phyloP scores from a whole-genome alignment of 2,797 vertebrate genomes.

The Galagoides demidoff region DNA sequence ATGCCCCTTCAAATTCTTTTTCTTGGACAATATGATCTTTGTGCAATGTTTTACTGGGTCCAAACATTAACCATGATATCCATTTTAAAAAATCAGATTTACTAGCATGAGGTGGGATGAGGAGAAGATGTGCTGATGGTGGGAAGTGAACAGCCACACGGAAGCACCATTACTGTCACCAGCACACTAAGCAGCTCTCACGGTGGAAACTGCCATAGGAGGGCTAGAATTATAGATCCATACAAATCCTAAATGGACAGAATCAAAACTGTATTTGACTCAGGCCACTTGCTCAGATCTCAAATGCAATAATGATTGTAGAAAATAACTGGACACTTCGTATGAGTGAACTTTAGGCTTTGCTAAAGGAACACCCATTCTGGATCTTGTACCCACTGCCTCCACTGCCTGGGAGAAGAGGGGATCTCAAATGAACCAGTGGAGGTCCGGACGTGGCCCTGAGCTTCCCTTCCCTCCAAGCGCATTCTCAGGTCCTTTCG shows the following conservation, averaged over 20 bases:
- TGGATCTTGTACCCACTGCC: too few species aligned
- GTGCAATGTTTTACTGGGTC: not conserved
- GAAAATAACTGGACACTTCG: not conserved
- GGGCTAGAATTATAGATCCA: not conserved
- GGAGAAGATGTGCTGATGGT: not conserved
- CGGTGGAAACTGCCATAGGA: not conserved
- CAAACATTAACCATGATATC: not conserved
- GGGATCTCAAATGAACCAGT: not conserved
- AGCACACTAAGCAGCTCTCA: not conserved
- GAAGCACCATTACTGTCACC: accelerated
- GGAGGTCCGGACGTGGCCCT: not conserved
- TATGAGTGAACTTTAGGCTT: not conserved
- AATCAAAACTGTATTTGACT: not conserved
- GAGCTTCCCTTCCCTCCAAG: not conserved
- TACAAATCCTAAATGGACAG: not conserved
- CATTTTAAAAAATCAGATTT: not conserved
- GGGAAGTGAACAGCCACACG: not conserved
- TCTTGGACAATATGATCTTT: not conserved
- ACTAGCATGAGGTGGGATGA: not conserved
- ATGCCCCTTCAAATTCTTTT: not conserved
- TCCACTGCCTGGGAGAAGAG: not conserved
- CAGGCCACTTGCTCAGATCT: not conserved
- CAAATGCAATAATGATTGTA: not conserved
- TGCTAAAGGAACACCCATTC: not conserved
- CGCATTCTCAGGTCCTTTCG: not conserved